phyloP scores from a whole-genome alignment of 2,797 vertebrate species.

The Crocidura indochinensis region DNA sequence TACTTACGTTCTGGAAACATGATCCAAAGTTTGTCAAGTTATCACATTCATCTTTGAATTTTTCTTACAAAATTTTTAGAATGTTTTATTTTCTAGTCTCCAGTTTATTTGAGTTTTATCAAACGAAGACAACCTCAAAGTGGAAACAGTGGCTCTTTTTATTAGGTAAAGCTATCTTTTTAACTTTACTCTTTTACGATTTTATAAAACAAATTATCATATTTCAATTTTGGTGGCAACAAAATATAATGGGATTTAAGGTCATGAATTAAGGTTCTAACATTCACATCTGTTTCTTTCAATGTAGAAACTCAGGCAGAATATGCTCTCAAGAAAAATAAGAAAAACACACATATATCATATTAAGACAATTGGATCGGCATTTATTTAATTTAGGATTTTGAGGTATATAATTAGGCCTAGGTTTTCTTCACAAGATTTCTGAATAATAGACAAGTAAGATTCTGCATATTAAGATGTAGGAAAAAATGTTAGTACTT shows the following conservation, averaged over 20 bases:
- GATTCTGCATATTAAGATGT: background rate
- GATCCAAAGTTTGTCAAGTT: background rate
- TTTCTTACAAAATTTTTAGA: slow-evolving; percentile 13
- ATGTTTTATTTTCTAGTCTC: background rate
- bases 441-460: background rate
- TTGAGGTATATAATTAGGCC: background rate
- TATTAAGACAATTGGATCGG: background rate
- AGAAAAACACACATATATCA: background rate
- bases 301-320: background rate
- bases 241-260: slow-evolving; percentile 2
- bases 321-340: background rate
- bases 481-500: background rate
- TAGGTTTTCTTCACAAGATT: background rate
- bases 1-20: slow-evolving; percentile 5
- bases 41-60: slow-evolving; percentile 2
- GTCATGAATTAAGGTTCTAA: background rate
- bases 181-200: background rate
- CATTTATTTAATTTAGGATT: background rate
- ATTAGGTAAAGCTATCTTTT: background rate
- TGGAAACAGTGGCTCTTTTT: background rate
- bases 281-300: background rate
- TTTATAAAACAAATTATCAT: background rate
- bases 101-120: background rate
- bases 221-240: background rate
- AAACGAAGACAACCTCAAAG: background rate